phyloP scores from a whole-genome alignment of 2,888 invertebrate genomes.

The Spilarctia lutea region DNA sequence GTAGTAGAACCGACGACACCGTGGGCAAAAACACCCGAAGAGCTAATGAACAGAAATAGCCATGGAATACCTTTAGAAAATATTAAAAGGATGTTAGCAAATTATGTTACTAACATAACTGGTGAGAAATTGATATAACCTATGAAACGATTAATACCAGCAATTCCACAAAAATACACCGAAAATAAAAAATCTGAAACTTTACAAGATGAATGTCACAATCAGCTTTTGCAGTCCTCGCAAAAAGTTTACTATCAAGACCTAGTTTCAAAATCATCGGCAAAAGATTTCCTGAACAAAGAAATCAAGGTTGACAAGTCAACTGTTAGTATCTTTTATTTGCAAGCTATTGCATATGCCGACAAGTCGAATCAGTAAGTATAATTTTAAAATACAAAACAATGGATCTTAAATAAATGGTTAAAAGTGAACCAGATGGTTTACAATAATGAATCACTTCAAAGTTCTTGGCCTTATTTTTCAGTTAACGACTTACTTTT shows the following conservation, averaged over 20 bases:
- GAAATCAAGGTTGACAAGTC: neutral
- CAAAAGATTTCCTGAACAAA: neutral
- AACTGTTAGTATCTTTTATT: no score
- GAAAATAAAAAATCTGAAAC: constrained; percentile 8
- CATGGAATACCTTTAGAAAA: constrained; percentile 89
- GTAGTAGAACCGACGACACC: constrained; percentile 92
- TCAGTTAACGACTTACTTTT: neutral
- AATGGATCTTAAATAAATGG: no score
- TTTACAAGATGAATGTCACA: neutral
- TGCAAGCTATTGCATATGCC: no score
- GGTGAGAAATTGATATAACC: constrained; percentile 79
- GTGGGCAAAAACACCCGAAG: constrained; percentile 88
- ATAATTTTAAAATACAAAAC: no score
- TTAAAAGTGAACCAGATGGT: no score
- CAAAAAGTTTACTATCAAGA: constrained; percentile 8
- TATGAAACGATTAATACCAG: constrained; percentile 69
- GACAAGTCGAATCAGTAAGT: no score
- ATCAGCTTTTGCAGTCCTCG: constrained; percentile 9
- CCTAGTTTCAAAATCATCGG: neutral
- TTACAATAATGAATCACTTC: no score
- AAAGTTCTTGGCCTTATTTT: no score
- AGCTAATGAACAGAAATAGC: constrained; percentile 88
- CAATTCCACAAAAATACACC: constrained; percentile 48
- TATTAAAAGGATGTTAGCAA: constrained; percentile 89
- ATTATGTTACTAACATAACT: constrained; percentile 83